phyloP scores from a whole-genome alignment of 2,888 invertebrate species.

The Eumacrocentrus americanus region DNA sequence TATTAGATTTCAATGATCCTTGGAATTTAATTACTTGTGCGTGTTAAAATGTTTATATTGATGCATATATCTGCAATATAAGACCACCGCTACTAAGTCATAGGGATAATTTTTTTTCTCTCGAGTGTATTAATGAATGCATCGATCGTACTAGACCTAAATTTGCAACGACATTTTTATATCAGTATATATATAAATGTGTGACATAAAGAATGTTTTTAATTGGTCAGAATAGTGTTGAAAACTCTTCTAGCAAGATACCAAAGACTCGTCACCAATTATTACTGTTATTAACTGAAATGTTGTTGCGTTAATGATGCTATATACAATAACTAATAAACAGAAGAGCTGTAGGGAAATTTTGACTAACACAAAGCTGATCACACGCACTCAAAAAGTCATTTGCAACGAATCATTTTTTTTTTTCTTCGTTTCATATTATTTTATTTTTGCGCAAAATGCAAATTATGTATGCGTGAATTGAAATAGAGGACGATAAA shows the following conservation, averaged over 20 bases:
- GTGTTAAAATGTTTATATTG: not conserved
- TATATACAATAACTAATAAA: not conserved
- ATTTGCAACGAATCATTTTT: not conserved
- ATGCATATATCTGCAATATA: not conserved
- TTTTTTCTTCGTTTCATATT: not conserved
- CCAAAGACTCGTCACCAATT: constrained; percentile 29
- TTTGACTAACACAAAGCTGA: not conserved
- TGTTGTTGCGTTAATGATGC: not conserved
- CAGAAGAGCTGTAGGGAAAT: not conserved
- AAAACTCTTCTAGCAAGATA: not conserved
- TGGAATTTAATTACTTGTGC: not conserved
- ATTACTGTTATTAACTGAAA: constrained; percentile 19
- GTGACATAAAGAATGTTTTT: not conserved
- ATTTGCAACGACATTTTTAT: not conserved
- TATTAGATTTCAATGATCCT: not conserved
- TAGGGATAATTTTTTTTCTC: not conserved
- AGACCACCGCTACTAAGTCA: not conserved
- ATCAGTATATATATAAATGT: not conserved
- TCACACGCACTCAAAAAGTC: not conserved
- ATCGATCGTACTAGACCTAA: not conserved
- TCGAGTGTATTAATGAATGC: not conserved
- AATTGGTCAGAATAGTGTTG: not conserved
- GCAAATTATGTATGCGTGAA: too few relatives aligned
- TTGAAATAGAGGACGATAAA: too few relatives aligned
- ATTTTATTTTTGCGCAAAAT: too few relatives aligned